A percentile compares a stretch with the other conserved stretches of the same genome.
These are phyloP conservation scores for Acleris holmiana DNA, from an alignment of 2,888 invertebrate species.

Conservation along the genomic window DNA sequence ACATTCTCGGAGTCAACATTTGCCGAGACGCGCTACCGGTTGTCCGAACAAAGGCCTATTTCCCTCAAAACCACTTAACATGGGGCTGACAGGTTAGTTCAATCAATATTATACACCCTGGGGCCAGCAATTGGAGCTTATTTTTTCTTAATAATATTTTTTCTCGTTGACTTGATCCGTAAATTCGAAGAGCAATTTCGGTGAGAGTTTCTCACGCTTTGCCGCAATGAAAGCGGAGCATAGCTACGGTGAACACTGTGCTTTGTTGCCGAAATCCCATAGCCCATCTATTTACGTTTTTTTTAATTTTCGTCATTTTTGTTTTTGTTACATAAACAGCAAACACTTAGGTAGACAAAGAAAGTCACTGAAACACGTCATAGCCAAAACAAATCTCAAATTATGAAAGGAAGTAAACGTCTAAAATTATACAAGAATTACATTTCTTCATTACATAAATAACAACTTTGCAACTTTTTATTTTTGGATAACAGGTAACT, in stretches of 20 bases:
- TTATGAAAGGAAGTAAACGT: too few relatives aligned
- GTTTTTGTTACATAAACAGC: too few relatives aligned
- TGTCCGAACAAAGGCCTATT: slow-evolving; percentile 75
- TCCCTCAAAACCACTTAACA: slow-evolving; percentile 82
- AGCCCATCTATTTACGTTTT: too few relatives aligned
- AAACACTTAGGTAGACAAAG: too few relatives aligned
- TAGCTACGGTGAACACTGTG: slow-evolving; percentile 1
- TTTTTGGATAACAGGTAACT: too few relatives aligned
- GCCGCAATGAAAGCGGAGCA: slow-evolving; percentile 39
- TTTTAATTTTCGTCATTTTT: too few relatives aligned
- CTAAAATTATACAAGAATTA: too few relatives aligned
- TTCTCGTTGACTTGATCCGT: slow-evolving; percentile 42
- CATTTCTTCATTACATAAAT: too few relatives aligned
- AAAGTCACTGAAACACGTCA: too few relatives aligned
- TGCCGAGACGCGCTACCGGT: slow-evolving; percentile 80
- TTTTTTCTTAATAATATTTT: slow-evolving; percentile 72
- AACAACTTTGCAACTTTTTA: too few relatives aligned
- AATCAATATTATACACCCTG: slow-evolving; percentile 79
- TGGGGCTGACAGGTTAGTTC: slow-evolving; percentile 84
- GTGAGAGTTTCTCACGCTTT: slow-evolving; percentile 71
- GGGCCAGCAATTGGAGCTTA: slow-evolving; percentile 72
- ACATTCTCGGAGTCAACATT: slow-evolving; percentile 76
- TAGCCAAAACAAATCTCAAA: too few relatives aligned
- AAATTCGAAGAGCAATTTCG: slow-evolving; percentile 63
- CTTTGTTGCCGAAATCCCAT: slow-evolving; percentile 19